Percentiles rank a stretch among this genome's conserved stretches.
Evolutionary conservation across 2,113 vertebrate species (phyloP).

Genomic region (Felis chaus): DNA sequence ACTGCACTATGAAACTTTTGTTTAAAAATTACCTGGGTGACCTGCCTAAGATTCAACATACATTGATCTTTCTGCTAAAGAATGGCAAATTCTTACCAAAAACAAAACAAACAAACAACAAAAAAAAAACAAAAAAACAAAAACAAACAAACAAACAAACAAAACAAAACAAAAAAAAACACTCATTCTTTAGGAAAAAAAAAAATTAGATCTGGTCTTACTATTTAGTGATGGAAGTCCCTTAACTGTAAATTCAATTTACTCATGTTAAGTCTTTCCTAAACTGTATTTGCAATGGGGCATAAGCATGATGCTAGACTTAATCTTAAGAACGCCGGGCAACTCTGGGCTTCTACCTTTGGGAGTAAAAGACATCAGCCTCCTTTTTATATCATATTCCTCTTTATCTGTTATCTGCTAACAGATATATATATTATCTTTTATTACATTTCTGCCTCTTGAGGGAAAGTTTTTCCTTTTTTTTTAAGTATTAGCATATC

Average conservation of each 20-base stretch:
- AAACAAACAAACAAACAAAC: no score
- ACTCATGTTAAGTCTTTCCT: background rate
- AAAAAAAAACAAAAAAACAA: background rate
- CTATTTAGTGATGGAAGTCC: background rate
- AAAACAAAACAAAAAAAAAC: background rate
- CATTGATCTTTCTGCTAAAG: background rate
- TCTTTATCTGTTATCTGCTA: conserved; percentile 56
- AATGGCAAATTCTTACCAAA: background rate
- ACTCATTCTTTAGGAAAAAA: background rate
- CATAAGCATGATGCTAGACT: background rate
- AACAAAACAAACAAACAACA: no score
- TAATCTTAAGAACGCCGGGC: background rate
- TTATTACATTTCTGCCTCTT: conserved; percentile 51
- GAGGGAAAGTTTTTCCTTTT: conserved; percentile 12
- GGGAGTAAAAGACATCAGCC: background rate
- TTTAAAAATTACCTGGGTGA: background rate
- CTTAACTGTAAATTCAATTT: background rate
- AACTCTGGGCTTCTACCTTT: background rate
- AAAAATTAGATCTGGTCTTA: background rate
- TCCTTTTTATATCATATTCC: background rate
- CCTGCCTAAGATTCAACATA: background rate
- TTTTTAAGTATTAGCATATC: conserved; percentile 43
- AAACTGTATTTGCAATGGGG: background rate
- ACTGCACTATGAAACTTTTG: background rate
- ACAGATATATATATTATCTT: conserved; percentile 43